Evolutionary conservation across 2,113 vertebrate genomes (phyloP), one percentile per base, ranked within the genome.

Genomic region (Colistium nudipinnis): DNA sequence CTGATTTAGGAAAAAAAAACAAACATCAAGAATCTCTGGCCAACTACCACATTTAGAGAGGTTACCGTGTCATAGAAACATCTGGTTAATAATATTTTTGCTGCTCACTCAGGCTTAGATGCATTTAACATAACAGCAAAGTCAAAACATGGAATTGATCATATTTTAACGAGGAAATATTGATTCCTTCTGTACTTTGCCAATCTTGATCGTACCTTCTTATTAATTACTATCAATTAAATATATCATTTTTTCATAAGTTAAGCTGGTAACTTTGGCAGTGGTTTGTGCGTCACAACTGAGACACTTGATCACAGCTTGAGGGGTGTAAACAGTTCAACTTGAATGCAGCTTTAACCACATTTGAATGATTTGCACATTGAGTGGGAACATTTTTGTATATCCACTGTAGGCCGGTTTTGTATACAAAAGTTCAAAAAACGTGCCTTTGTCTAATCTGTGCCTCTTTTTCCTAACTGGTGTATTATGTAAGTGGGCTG

Each of bases 401-500:
- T 7, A 5, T 48, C 12, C 14, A 36, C 44, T 35, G 20, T 43
- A 5, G 27, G n/a, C n/a, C n/a, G n/a, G 1, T 22, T 25, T 13
- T 39, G 4, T 44, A 20, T 33, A n/a, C n/a, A n/a, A n/a, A n/a
- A n/a, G n/a, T n/a, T n/a, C n/a, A n/a, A n/a, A n/a, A n/a, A n/a
- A n/a, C n/a, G n/a, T n/a, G n/a, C n/a, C n/a, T n/a, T n/a, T n/a
- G n/a, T 48, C 14, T 28, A 38, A 19, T 53, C 48, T 8, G 4
- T 7, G 9, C 25, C n/a, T 55, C 14, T 22, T 45, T n/a, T 53
- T 28, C 60, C 16, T n/a, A 54, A 52, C 31, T 19, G 4, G 3
- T 67, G 31, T 38, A 16, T 72, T 41, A 69, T 78, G 44, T 74
- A 70, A 78, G 28, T 8, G 51, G 19, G 27, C 53, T 33, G 14